Evolutionary conservation across 2,797 vertebrate species (phyloP).

Genomic region (Sebastolobus alascanus): DNA sequence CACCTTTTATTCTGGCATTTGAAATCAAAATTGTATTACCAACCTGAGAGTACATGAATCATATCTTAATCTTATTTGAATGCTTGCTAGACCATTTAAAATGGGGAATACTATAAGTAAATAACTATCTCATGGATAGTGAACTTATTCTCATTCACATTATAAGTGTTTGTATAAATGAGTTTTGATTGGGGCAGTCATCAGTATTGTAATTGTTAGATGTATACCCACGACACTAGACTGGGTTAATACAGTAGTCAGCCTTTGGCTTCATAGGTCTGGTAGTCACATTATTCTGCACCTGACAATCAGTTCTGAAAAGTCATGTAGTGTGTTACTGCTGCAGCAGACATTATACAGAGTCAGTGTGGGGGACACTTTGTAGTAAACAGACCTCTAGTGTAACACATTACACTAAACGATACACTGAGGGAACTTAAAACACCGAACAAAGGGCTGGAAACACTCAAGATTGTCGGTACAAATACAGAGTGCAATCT

Average conservation of each 20-base stretch:
- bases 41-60: constrained; percentile 62
- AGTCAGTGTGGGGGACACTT: constrained; percentile 25
- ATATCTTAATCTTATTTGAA: constrained; percentile 4
- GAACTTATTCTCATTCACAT: not conserved
- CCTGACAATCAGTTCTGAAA: constrained; percentile 6
- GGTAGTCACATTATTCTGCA: constrained; percentile 15
- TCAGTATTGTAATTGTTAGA: not conserved
- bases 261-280: constrained; percentile 57
- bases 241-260: constrained; percentile 14
- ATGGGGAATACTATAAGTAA: not conserved
- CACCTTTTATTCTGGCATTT: constrained; percentile 24
- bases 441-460: constrained; percentile 20
- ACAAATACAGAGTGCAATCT: constrained; percentile 58
- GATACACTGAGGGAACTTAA: not conserved
- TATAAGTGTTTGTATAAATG: not conserved
- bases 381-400: constrained; percentile 37
- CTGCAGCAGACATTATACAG: constrained; percentile 18
- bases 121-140: not conserved
- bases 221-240: constrained; percentile 4
- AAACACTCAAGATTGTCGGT: constrained; percentile 71
- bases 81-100: not conserved
- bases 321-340: constrained; percentile 15
- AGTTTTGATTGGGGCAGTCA: not conserved
- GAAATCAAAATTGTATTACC: constrained; percentile 17
- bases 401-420: constrained; percentile 35